Evolutionary conservation across 2,797 vertebrate genomes (phyloP).

Genomic region (Enteromius thamalakanensis): DNA sequence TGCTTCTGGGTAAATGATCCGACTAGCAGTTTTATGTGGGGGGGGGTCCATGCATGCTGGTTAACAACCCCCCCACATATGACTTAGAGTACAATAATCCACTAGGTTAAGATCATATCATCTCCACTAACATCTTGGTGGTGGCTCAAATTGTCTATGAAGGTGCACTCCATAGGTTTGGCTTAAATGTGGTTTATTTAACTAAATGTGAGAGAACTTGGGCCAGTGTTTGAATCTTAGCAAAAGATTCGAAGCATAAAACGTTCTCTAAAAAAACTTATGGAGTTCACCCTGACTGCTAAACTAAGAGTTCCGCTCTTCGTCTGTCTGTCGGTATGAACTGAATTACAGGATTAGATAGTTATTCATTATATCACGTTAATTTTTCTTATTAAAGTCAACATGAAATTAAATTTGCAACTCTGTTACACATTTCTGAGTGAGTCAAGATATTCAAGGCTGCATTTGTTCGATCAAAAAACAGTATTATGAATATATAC

Average conservation of each 20-base stretch:
- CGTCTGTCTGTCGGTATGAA: slow-evolving; percentile 43
- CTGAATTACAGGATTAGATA: not conserved
- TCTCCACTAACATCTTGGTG: slow-evolving; percentile 56
- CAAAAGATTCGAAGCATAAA: slow-evolving; percentile 22
- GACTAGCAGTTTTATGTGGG: slow-evolving; percentile 43
- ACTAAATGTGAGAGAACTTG: not conserved
- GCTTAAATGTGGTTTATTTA: slow-evolving; percentile 15
- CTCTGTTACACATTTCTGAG: not conserved
- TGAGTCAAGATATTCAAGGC: not conserved
- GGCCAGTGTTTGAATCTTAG: slow-evolving; percentile 22
- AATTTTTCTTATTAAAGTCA: slow-evolving; percentile 11
- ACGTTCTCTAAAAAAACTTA: not conserved
- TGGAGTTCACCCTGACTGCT: slow-evolving; percentile 34
- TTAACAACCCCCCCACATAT: slow-evolving; percentile 51
- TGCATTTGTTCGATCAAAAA: too few species aligned
- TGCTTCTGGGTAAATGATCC: slow-evolving; percentile 72
- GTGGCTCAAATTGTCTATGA: slow-evolving; percentile 40
- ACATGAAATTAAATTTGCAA: not conserved
- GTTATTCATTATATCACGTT: not conserved
- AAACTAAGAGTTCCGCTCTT: slow-evolving; percentile 30
- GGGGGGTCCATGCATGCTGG: slow-evolving; percentile 62
- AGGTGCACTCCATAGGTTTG: slow-evolving; percentile 40
- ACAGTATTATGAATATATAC: too few species aligned
- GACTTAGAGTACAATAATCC: slow-evolving; percentile 50
- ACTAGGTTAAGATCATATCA: slow-evolving; percentile 37